Evolutionary conservation across 2,797 vertebrate species (phyloP).

Genomic region (Epinephelus awoara): DNA sequence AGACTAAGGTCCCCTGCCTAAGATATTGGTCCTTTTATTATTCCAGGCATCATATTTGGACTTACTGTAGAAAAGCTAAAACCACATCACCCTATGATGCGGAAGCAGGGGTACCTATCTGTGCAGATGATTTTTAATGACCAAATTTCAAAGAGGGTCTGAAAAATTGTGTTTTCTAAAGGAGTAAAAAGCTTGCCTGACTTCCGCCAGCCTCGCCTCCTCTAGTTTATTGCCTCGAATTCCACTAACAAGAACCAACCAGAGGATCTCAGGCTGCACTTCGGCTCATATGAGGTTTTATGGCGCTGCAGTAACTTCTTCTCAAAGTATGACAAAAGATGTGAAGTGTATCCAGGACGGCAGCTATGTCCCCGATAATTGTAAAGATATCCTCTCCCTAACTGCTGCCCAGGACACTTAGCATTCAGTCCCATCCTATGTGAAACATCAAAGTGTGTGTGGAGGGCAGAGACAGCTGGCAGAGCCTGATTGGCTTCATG

Average conservation of each 20-base stretch:
- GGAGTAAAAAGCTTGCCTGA: not conserved
- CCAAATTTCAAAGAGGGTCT: constrained; percentile 22
- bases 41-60: constrained; percentile 55
- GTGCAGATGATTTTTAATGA: constrained; percentile 18
- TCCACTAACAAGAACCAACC: not conserved
- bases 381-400: constrained; percentile 57
- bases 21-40: constrained; percentile 59
- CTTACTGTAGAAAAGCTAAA: constrained; percentile 38
- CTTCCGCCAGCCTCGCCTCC: not conserved
- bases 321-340: constrained; percentile 43
- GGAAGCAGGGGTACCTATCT: constrained; percentile 25
- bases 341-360: constrained; percentile 47
- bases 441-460: constrained; percentile 78
- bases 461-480: constrained; percentile 78
- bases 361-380: constrained; percentile 51
- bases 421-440: constrained; percentile 72
- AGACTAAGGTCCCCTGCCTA: constrained; percentile 39
- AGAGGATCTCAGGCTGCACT: constrained; percentile 13
- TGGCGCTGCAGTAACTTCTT: not conserved
- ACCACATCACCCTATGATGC: constrained; percentile 6
- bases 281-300: constrained; percentile 11
- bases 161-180: constrained; percentile 7
- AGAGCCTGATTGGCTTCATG: constrained; percentile 69
- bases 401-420: constrained; percentile 68
- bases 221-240: constrained; percentile 14